Evolutionary conservation across 2,888 invertebrate genomes (phyloP), one percentile per base, ranked within the genome.

Genomic region (Piscicola geometra): DNA sequence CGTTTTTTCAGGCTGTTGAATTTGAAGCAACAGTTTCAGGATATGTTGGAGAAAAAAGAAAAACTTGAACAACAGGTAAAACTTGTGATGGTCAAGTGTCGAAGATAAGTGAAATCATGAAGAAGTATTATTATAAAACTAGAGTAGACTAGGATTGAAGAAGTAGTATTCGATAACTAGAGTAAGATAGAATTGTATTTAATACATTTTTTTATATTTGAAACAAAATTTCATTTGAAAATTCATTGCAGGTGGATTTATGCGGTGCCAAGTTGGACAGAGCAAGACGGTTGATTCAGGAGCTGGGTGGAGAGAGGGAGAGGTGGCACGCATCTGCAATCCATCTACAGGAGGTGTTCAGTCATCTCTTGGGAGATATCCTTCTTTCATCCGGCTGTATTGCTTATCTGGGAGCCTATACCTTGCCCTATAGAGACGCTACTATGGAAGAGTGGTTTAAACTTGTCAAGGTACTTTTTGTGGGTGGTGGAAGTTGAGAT

Each of bases 341-440:
- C 81, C 89, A 89, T 81, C 88, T 94, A 60, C 92, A 93, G 74
- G 35, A 33, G 35, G 88, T 90, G 71, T 93, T 90, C 83, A 91
- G 93, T 84, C 90, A 91, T 83, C 87, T 95, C 78, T 91, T 93
- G 0, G 96, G 95, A 0, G 94, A 95, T 86, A 91, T 94, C 80
- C 87, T 95, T 25, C 89, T 96, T 50, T 93, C 94, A 0, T 90
- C 94, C 0, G 94, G 92, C 28, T 89, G 93, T 56, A 93, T 95
- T 79, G 92, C 94, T 0, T 96, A 96, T 86, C 88, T 96, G 74
- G 91, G 93, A 0, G 91, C 94, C 0, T 92, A 93, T 81, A 93
- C 92, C 3, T 88, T 90, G 70, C 88, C 89, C 28, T 90, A 90
- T 80, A 81, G 86, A 67, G 84, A 84, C 56, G 75, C 81, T 5